phyloP scores from a whole-genome alignment of 2,888 invertebrate species.

The Mycalesis mineus region DNA sequence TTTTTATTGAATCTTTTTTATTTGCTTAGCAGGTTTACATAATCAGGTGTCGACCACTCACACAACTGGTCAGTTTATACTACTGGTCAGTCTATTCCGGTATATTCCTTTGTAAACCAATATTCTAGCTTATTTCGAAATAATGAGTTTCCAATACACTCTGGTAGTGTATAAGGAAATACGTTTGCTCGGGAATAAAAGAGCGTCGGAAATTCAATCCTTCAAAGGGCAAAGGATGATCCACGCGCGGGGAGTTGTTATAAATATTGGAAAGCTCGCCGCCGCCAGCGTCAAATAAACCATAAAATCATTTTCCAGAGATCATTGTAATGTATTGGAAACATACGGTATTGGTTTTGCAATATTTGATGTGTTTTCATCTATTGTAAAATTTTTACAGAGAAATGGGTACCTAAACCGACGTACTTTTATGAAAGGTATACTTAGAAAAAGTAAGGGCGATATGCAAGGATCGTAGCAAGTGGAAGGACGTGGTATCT shows the following conservation, averaged over 20 bases:
- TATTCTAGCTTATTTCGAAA: not conserved
- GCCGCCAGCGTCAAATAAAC: constrained; percentile 3
- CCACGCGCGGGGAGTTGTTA: constrained; percentile 9
- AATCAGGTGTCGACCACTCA: too few relatives aligned
- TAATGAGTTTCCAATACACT: constrained; percentile 8
- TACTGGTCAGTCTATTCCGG: not conserved
- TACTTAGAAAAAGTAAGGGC: too few relatives aligned
- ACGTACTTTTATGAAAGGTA: too few relatives aligned
- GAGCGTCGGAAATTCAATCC: constrained; percentile 16
- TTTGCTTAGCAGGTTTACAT: too few relatives aligned
- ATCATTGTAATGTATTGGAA: constrained; percentile 9
- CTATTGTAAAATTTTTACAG: too few relatives aligned
- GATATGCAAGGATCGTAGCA: too few relatives aligned
- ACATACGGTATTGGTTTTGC: not conserved
- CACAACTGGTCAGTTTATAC: not conserved
- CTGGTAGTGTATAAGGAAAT: constrained; percentile 4
- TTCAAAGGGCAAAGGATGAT: constrained; percentile 17
- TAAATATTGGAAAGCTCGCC: constrained; percentile 18
- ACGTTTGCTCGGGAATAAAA: constrained; percentile 14
- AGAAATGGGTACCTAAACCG: too few relatives aligned
- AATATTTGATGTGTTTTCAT: not conserved
- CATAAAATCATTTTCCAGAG: constrained; percentile 6
- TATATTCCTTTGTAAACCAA: too few relatives aligned
- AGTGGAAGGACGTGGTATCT: too few relatives aligned
- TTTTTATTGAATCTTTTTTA: too few relatives aligned